Evolutionary conservation across 2,113 vertebrate genomes (phyloP).

Genomic region (Pachycephala philippinensis): DNA sequence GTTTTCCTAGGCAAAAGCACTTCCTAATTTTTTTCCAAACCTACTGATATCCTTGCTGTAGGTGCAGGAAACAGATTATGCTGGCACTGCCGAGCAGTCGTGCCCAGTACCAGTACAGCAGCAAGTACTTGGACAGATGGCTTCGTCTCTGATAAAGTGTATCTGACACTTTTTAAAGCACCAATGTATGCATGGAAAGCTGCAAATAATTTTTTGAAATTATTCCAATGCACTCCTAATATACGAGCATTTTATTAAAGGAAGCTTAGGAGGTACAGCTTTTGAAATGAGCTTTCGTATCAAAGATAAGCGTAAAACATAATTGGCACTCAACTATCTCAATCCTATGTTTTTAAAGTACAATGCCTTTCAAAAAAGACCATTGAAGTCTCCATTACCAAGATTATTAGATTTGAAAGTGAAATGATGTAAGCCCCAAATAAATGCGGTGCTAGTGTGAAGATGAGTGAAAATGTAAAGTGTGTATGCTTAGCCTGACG

Average conservation of each 20-base stretch:
- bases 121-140: background rate
- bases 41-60: background rate
- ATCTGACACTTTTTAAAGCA: background rate
- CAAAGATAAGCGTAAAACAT: background rate
- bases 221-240: background rate
- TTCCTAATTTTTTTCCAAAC: background rate
- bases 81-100: background rate
- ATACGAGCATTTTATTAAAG: background rate
- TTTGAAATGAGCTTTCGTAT: background rate
- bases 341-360: background rate
- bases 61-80: background rate
- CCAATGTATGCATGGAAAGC: background rate
- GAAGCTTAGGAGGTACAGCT: background rate
- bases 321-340: background rate
- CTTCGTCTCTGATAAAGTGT: background rate
- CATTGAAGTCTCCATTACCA: background rate
- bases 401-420: background rate
- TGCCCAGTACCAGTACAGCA: background rate
- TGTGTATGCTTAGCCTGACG: background rate
- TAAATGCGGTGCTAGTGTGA: background rate
- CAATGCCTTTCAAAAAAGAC: background rate
- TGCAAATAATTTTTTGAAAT: background rate
- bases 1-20: background rate
- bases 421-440: background rate
- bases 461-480: background rate